phyloP scores from a whole-genome alignment of 1,140 invertebrate genomes.

The Drosophila setifemur region DNA sequence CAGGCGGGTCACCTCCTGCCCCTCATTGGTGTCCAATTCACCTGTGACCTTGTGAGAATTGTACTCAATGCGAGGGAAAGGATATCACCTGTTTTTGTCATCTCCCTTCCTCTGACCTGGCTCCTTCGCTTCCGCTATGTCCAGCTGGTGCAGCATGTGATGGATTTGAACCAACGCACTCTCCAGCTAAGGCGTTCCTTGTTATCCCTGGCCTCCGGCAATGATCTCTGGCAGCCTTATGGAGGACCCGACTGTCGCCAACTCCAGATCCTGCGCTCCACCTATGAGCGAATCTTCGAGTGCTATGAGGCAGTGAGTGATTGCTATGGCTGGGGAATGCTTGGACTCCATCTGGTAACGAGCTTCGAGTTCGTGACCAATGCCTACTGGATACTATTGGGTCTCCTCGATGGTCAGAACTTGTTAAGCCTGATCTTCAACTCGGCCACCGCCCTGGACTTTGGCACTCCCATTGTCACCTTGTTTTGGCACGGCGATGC shows the following conservation, averaged over 20 bases:
- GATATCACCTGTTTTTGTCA: conserved; percentile 37
- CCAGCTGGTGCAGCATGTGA: conserved; percentile 55
- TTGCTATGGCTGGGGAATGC: conserved; percentile 71
- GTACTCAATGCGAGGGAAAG: background rate
- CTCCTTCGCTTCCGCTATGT: conserved; percentile 53
- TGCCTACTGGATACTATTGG: conserved; percentile 60
- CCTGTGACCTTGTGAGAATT: conserved; percentile 24
- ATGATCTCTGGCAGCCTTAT: conserved; percentile 66
- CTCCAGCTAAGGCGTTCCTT: conserved; percentile 33
- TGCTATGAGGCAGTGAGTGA: conserved; percentile 55
- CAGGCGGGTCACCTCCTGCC: conserved; percentile 10
- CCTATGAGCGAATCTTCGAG: conserved; percentile 66
- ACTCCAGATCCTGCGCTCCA: conserved; percentile 50
- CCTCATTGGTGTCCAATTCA: conserved; percentile 25
- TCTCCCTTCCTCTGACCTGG: conserved; percentile 38
- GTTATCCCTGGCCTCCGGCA: conserved; percentile 36
- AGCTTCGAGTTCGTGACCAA: conserved; percentile 68
- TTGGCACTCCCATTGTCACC: conserved; percentile 40
- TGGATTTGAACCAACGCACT: conserved; percentile 51
- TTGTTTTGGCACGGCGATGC: conserved; percentile 65
- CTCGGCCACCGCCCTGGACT: conserved; percentile 42
- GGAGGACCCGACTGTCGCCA: conserved; percentile 43
- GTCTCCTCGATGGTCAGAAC: conserved; percentile 3
- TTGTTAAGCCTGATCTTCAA: conserved; percentile 41
- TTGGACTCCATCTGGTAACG: conserved; percentile 48